phyloP scores from a whole-genome alignment of 2,113 vertebrate genomes.

The Pyxicephalus adspersus region DNA sequence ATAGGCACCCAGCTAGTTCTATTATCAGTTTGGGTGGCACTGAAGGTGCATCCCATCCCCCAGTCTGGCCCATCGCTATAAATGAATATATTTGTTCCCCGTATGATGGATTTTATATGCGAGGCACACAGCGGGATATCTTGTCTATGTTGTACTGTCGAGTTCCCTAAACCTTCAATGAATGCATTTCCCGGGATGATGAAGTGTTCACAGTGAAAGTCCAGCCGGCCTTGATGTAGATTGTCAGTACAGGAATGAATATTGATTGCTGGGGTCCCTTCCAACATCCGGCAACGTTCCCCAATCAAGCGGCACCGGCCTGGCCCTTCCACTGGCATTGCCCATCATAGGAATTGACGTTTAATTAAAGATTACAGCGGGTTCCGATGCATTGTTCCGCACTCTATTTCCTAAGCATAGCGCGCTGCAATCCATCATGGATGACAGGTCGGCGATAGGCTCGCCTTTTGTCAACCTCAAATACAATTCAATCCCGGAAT shows the following conservation, averaged over 20 bases:
- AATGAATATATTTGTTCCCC: too few species aligned
- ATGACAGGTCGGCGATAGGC: constrained; percentile 18
- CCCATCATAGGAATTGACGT: constrained; percentile 19
- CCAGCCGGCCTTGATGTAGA: not conserved
- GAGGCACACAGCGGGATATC: too few species aligned
- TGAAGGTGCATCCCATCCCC: too few species aligned
- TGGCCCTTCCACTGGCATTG: not conserved
- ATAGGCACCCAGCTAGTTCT: too few species aligned
- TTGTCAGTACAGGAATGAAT: not conserved
- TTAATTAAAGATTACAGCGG: constrained; percentile 32
- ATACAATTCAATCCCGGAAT: not conserved
- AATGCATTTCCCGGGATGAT: too few species aligned
- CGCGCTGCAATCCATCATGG: constrained; percentile 27
- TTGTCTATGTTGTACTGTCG: too few species aligned
- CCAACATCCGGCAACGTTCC: not conserved
- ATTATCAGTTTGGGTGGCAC: too few species aligned
- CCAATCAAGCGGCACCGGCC: not conserved
- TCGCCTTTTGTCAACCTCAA: constrained; percentile 15
- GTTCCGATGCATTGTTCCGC: not conserved
- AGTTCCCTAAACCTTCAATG: too few species aligned
- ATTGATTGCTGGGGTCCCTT: not conserved
- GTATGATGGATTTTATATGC: too few species aligned
- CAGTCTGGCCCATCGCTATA: too few species aligned
- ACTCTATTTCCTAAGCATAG: constrained; percentile 4
- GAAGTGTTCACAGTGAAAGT: not conserved